Conservation (phyloP, 1,140 invertebrate genomes). For the Drosophila rufa region DNA sequence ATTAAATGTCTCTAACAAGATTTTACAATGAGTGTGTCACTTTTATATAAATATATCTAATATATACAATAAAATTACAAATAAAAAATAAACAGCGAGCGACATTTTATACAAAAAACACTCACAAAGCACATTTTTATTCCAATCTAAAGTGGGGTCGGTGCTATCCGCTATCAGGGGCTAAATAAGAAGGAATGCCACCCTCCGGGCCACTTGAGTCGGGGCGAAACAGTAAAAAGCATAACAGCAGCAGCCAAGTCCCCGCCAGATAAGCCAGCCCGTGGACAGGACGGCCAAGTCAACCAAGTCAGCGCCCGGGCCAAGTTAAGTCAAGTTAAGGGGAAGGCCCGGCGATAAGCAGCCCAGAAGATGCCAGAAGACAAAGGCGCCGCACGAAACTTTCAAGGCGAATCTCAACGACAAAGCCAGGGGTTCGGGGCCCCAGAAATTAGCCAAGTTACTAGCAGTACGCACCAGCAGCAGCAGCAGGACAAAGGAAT, state of each 20-base stretch:
- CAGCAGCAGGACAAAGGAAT: conserved; percentile 28
- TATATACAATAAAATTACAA: conserved; percentile 74
- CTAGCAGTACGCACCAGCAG: neutral
- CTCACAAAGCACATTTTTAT: conserved; percentile 36
- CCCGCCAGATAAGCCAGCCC: conserved; percentile 54
- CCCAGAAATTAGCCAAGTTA: conserved; percentile 59
- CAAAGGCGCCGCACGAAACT: conserved; percentile 45
- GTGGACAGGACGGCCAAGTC: conserved; percentile 44
- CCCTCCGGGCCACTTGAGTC: conserved; percentile 51
- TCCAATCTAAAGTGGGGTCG: conserved; percentile 24
- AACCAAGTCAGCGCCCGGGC: conserved; percentile 27
- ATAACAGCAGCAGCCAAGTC: conserved; percentile 44
- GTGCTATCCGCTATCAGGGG: conserved; percentile 6
- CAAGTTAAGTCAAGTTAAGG: conserved; percentile 34
- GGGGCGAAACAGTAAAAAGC: conserved; percentile 34
- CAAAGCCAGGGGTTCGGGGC: conserved; percentile 23
- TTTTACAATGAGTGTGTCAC: conserved; percentile 82
- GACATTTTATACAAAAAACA: conserved; percentile 73
- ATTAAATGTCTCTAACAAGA: conserved; percentile 81
- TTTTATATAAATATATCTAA: conserved; percentile 75
- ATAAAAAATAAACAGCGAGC: conserved; percentile 64
- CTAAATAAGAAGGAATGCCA: conserved; percentile 29
- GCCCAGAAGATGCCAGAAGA: conserved; percentile 54
- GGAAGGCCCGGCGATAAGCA: conserved; percentile 29
- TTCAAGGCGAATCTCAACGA: conserved; percentile 41